Base-by-base conservation (phyloP, 2,888 invertebrate species). In the Agrochola lychnidis region DNA sequence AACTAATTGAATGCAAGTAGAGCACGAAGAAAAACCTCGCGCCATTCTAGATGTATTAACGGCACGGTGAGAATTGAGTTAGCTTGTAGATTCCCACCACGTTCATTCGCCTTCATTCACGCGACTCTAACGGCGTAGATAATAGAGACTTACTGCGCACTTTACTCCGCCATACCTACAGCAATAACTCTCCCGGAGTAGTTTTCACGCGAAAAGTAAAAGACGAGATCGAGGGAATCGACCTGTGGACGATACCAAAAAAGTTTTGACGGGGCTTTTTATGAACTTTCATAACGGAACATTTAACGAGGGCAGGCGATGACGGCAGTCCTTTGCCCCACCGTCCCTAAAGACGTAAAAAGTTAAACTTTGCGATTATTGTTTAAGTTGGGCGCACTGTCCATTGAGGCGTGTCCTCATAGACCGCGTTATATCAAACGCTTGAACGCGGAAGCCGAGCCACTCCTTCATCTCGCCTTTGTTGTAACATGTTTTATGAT, bases 141-240 rank as follows among this genome's bases (percentile, higher is more conserved):
- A 96, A 96, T 96, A 94, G 95, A 96, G 96, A 96, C 95, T 96
- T 96, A 96, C 95, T 94, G 95, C 94, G 94, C 94, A 95, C 95
- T 96, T 96, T 95, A 96, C 94, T 94, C 89, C 91, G 85, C 94
- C 91, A 94, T 95, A 95, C 94, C 94, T 94, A 94, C 91, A 92
- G 94, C 94, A 93, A 95, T 96, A 95, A 96, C 91, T 95, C 93
- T 93, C 89, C 66, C 87, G 79, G 91, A 93, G 93, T 94, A 95
- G 94, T 94, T 95, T 92, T 90, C 92, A 92, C 90, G 89, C 90
- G 91, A 90, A 90, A 92, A 91, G 90, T 91, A 91, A 91, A 90
- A 90, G 90, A 85, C 82, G 84, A 84, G 87, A 86, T 85, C 84
- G 86, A 79, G 86, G 86, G 89, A 88, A 90, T 90, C 89, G 90